Evolutionary conservation across 53 echinoderm and acorn worm species (phyloP).

Genomic region (Holothuria leucospilota): DNA sequence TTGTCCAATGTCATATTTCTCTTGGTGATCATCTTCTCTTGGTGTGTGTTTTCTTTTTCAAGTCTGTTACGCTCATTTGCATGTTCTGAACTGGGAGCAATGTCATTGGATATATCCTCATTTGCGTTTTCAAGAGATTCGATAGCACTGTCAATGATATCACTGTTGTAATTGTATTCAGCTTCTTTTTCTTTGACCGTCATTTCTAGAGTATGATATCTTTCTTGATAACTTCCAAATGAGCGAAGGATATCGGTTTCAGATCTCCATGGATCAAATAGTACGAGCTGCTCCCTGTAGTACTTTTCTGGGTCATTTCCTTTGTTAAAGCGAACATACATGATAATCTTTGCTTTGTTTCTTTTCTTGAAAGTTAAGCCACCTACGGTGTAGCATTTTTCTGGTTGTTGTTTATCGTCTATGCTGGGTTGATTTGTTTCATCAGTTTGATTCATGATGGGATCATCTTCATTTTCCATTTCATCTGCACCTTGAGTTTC

Average conservation of each 20-base stretch:
- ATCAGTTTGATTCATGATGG: not conserved
- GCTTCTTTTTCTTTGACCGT: not conserved
- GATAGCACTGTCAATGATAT: constrained; percentile 6
- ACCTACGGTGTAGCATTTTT: constrained; percentile 3
- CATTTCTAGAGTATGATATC: not conserved
- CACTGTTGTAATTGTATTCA: constrained; percentile 14
- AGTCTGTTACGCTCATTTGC: not conserved
- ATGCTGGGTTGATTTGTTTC: not conserved
- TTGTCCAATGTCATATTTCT: too few relatives aligned
- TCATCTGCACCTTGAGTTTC: not conserved
- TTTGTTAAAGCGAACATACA: not conserved
- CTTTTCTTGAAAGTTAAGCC: not conserved
- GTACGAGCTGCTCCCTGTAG: not conserved
- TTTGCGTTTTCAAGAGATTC: not conserved
- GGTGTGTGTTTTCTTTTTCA: not conserved
- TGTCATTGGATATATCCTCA: not conserved
- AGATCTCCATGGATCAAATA: not conserved
- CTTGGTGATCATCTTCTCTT: not conserved
- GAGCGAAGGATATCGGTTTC: not conserved
- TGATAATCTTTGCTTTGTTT: not conserved
- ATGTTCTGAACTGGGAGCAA: constrained; percentile 38
- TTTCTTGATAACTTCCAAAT: not conserved
- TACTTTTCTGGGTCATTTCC: not conserved
- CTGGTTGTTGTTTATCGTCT: not conserved
- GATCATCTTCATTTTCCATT: too few relatives aligned